phyloP scores from a whole-genome alignment of 1,140 invertebrate species.

The Manduca sexta region DNA sequence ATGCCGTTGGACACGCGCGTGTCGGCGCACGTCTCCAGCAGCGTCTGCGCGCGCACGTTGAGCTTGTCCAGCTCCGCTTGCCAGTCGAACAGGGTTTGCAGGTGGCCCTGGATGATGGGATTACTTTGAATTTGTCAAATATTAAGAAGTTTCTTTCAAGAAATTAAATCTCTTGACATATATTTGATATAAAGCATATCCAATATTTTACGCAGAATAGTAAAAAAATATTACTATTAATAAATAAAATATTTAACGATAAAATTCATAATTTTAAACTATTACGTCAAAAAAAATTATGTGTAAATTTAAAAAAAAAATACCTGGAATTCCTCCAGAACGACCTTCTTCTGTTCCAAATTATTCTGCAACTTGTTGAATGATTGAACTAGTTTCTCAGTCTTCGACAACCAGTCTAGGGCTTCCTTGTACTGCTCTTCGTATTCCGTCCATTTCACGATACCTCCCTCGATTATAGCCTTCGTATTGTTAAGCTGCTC shows the following conservation, averaged over 20 bases:
- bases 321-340: conserved; percentile 93
- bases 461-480: conserved; percentile 87
- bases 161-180: too few relatives aligned
- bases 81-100: conserved; percentile 95
- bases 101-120: conserved; percentile 79
- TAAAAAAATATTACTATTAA: too few relatives aligned
- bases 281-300: too few relatives aligned
- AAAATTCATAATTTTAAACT: too few relatives aligned
- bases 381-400: conserved; percentile 89
- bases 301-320: too few relatives aligned
- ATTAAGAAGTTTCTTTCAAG: too few relatives aligned
- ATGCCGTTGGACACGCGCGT: conserved; percentile 95
- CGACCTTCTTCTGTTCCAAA: conserved; percentile 90
- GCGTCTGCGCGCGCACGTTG: conserved; percentile 92
- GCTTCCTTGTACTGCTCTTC: conserved; percentile 95
- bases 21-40: conserved; percentile 94
- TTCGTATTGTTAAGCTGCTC: conserved; percentile 87
- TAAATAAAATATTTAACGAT: too few relatives aligned
- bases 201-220: too few relatives aligned
- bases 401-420: conserved; percentile 89
- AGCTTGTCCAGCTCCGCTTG: conserved; percentile 92
- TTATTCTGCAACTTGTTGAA: conserved; percentile 93
- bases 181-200: too few relatives aligned
- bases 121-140: too few relatives aligned
- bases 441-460: conserved; percentile 96